Evolutionary conservation across 2,888 invertebrate genomes (phyloP).

Genomic region (Cantharis lateralis): DNA sequence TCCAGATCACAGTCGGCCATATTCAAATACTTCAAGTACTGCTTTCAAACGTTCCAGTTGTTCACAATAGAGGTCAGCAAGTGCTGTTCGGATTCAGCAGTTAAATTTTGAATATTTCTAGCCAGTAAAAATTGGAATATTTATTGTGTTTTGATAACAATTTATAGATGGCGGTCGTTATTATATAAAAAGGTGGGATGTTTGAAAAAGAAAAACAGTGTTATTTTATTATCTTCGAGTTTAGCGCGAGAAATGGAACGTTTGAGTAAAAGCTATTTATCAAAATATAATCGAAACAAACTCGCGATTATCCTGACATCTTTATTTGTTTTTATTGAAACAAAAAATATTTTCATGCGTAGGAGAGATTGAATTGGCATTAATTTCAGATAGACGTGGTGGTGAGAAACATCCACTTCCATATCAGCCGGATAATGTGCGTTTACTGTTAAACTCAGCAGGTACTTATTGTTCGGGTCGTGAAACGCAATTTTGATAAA

Average conservation of each 20-base stretch:
- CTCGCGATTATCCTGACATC: not conserved
- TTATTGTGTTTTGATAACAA: not conserved
- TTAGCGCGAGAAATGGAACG: not conserved
- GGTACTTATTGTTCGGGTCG: conserved; percentile 6
- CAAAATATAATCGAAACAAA: not conserved
- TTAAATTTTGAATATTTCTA: too few relatives aligned
- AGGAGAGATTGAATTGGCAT: not conserved
- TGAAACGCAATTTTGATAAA: not conserved
- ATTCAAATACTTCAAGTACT: too few relatives aligned
- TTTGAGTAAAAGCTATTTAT: not conserved
- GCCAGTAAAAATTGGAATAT: too few relatives aligned
- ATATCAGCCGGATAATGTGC: conserved; percentile 6
- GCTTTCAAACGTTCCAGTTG: too few relatives aligned
- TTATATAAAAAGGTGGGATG: not conserved
- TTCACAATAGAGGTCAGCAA: too few relatives aligned
- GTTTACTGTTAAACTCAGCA: conserved; percentile 11
- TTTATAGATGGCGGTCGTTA: not conserved
- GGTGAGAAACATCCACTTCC: not conserved
- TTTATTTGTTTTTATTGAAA: conserved; percentile 2
- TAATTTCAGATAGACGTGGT: not conserved
- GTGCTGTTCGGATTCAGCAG: too few relatives aligned
- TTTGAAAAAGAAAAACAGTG: not conserved
- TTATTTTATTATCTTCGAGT: not conserved
- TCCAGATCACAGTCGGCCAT: too few relatives aligned
- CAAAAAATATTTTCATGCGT: not conserved